These are phyloP conservation scores for Callosobruchus maculatus DNA, from an alignment of 2,888 invertebrate species.

Conservation along the genomic window DNA sequence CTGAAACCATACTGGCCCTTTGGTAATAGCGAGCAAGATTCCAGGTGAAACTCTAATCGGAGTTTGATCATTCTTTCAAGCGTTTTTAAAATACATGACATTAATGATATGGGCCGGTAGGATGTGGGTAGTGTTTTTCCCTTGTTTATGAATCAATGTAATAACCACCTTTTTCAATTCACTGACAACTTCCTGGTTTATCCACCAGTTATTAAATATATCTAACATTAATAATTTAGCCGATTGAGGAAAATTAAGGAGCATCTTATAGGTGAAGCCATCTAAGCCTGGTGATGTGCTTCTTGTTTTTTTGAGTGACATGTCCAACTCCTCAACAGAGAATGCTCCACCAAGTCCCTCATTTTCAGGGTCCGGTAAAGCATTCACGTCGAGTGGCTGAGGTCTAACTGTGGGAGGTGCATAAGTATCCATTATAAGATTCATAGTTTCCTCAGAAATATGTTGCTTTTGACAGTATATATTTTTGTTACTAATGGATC, in stretches of 20 bases:
- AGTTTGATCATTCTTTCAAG: conserved; percentile 3
- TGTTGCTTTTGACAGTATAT: not conserved
- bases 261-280: conserved; percentile 5
- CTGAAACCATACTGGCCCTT: conserved; percentile 5
- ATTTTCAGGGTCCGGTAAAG: not conserved
- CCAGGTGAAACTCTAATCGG: conserved; percentile 1
- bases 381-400: not conserved
- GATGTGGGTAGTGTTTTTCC: conserved; percentile 5
- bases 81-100: conserved; percentile 3
- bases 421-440: not conserved
- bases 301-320: not conserved
- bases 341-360: not conserved
- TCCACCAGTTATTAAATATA: conserved; percentile 5
- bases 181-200: not conserved
- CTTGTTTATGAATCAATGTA: conserved; percentile 2
- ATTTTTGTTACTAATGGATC: not conserved
- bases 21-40: not conserved
- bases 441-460: not conserved
- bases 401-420: not conserved
- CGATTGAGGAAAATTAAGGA: not conserved
- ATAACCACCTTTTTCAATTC: conserved; percentile 2
- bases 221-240: conserved; percentile 1
- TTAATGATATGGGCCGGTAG: conserved; percentile 5
- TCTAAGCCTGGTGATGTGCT: conserved; percentile 1
- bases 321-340: not conserved